Conservation (phyloP, 1,140 invertebrate genomes). For the Drosophila sucinea region DNA sequence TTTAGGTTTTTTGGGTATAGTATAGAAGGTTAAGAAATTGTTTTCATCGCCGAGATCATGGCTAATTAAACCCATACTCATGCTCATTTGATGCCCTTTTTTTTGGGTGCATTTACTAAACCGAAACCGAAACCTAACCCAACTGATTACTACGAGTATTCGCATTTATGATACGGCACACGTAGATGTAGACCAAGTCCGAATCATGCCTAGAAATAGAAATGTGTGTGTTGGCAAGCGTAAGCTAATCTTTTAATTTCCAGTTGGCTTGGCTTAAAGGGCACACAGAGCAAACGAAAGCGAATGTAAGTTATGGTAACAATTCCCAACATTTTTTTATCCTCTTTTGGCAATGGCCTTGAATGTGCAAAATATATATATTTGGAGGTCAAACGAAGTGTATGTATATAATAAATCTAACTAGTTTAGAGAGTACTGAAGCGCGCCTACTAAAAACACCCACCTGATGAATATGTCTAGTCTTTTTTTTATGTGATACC, state of each 20-base stretch:
- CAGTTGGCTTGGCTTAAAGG: slow-evolving; percentile 75
- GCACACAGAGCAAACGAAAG: slow-evolving; percentile 44
- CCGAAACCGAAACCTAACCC: background rate
- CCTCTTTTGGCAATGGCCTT: slow-evolving; percentile 56
- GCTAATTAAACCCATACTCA: slow-evolving; percentile 7
- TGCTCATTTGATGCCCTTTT: background rate
- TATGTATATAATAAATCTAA: slow-evolving; percentile 31
- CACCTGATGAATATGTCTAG: slow-evolving; percentile 70
- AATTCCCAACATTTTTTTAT: slow-evolving; percentile 22
- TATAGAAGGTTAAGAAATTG: too few species aligned
- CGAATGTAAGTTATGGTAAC: slow-evolving; percentile 63
- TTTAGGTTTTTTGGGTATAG: too few species aligned
- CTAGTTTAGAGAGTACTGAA: slow-evolving; percentile 38
- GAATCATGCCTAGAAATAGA: background rate
- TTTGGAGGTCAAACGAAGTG: slow-evolving; percentile 23
- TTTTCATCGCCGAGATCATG: background rate
- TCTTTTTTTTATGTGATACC: slow-evolving; percentile 25
- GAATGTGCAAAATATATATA: slow-evolving; percentile 37
- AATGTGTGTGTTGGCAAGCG: slow-evolving; percentile 29
- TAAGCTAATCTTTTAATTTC: slow-evolving; percentile 70
- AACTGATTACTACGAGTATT: background rate
- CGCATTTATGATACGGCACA: background rate
- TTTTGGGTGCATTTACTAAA: background rate
- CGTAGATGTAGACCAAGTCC: slow-evolving; percentile 6
- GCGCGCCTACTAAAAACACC: slow-evolving; percentile 55